phyloP scores from a whole-genome alignment of 2,888 invertebrate genomes.

The Tachystola acroxantha region DNA sequence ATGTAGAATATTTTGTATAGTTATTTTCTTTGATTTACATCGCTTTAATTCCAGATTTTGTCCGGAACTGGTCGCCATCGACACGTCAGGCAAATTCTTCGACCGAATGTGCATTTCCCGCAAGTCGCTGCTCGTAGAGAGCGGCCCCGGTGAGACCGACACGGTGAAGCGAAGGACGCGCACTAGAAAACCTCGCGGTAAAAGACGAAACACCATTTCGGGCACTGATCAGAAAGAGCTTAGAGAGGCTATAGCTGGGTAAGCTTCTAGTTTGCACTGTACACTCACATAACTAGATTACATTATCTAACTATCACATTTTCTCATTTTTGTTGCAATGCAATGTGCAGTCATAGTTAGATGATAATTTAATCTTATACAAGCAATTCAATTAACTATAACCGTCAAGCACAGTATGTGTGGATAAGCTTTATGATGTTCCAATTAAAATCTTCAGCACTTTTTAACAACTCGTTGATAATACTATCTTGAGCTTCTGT shows the following conservation, averaged over 20 bases:
- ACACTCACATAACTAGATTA: constrained; percentile 52
- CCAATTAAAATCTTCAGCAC: constrained; percentile 61
- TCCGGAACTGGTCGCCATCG: constrained; percentile 92
- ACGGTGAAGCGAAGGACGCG: constrained; percentile 84
- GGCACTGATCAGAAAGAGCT: constrained; percentile 95
- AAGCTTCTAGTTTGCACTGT: constrained; percentile 78
- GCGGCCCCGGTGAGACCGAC: constrained; percentile 70
- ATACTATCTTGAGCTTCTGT: constrained; percentile 69
- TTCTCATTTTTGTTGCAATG: constrained; percentile 4
- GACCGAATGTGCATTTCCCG: constrained; percentile 92
- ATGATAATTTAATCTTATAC: constrained; percentile 63
- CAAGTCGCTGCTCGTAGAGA: constrained; percentile 84
- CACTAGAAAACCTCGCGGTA: constrained; percentile 86
- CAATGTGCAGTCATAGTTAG: constrained; percentile 7
- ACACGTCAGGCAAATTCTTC: constrained; percentile 92
- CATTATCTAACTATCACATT: constrained; percentile 40
- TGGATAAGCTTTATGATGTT: constrained; percentile 53
- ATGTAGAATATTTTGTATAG: too few relatives aligned
- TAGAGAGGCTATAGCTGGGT: constrained; percentile 90
- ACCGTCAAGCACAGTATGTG: constrained; percentile 64
- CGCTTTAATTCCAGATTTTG: constrained; percentile 89
- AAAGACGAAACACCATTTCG: constrained; percentile 93
- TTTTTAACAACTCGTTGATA: constrained; percentile 63
- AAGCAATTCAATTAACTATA: constrained; percentile 53
- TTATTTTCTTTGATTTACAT: too few relatives aligned